Base-by-base conservation (phyloP, 2,797 vertebrate species). In the Myiotriccus ornatus region DNA sequence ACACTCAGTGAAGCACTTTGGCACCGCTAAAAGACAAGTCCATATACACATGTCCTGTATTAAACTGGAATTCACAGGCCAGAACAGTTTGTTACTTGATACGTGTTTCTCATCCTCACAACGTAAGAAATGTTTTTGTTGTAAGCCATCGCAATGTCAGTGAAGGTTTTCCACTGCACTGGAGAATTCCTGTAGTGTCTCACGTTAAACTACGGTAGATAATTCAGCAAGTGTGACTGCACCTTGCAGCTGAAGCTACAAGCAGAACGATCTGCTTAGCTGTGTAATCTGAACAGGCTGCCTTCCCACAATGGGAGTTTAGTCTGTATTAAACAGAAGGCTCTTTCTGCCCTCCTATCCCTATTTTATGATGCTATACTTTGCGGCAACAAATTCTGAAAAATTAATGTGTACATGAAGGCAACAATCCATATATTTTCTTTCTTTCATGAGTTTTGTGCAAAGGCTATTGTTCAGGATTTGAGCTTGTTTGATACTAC, bases 151-250 rank as follows among this genome's bases (percentile, higher is more conserved):
- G 55, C 18, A 68, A 57, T 19, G 44, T 28, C 12, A n/a, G 0
- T 37, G n/a, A 80, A 68, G 44, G 32, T 37, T 74, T 92, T 35
- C 23, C 1, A 1, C 25, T 49, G 37, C 49, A 18, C 32, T 55
- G 30, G 62, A 53, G 73, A 83, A 39, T 43, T 56, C 15, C 55
- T 28, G 10, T n/a, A 10, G 32, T 56, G 37, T 37, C 34, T 70
- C 21, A 0, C 1, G 0, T 52, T 44, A 50, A 62, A 27, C 28
- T 28, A 1, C 24, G 35, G n/a, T 15, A 53, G 50, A 14, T 28
- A 86, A 64, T 47, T 77, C 4, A 3, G 44, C 34, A 79, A 59
- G 25, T 4, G 3, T 28, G 37, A 25, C 11, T 73, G 52, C 14
- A 43, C 20, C 23, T 30, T 37, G 10, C 41, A 64, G 20, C 71